Evolutionary conservation across 2,888 invertebrate genomes (phyloP).

Genomic region (Philaethria dido): DNA sequence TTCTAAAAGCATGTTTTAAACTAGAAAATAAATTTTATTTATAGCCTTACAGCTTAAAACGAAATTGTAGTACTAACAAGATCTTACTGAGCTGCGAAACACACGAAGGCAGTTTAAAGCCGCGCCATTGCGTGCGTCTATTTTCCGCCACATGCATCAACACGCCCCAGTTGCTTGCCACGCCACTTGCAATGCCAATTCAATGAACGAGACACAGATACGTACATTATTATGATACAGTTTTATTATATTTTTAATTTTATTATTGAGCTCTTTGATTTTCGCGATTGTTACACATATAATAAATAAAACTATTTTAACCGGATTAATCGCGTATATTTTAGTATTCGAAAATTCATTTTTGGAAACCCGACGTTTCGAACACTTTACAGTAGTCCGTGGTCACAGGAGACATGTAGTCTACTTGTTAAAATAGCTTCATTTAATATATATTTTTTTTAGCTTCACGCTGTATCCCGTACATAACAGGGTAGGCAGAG

Average conservation of each 20-base stretch:
- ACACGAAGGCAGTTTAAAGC: constrained; percentile 20
- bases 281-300: too few relatives aligned
- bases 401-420: too few relatives aligned
- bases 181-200: constrained; percentile 29
- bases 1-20: background rate
- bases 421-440: too few relatives aligned
- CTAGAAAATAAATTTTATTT: constrained; percentile 7
- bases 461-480: too few relatives aligned
- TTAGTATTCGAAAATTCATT: too few relatives aligned
- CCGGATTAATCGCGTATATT: too few relatives aligned
- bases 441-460: too few relatives aligned
- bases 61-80: constrained; percentile 4
- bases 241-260: background rate
- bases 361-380: too few relatives aligned
- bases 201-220: constrained; percentile 24
- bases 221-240: background rate
- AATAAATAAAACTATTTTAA: too few relatives aligned
- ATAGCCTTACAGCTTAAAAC: background rate
- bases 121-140: constrained; percentile 38
- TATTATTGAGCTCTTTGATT: too few relatives aligned
- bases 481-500: too few relatives aligned
- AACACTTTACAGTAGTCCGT: too few relatives aligned
- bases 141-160: constrained; percentile 51
- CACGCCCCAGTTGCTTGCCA: constrained; percentile 41
- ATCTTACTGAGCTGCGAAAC: constrained; percentile 17